Percentiles rank a stretch among this genome's conserved stretches.
Conservation (phyloP, 2,797 vertebrate genomes). For the Natrix natrix region DNA sequence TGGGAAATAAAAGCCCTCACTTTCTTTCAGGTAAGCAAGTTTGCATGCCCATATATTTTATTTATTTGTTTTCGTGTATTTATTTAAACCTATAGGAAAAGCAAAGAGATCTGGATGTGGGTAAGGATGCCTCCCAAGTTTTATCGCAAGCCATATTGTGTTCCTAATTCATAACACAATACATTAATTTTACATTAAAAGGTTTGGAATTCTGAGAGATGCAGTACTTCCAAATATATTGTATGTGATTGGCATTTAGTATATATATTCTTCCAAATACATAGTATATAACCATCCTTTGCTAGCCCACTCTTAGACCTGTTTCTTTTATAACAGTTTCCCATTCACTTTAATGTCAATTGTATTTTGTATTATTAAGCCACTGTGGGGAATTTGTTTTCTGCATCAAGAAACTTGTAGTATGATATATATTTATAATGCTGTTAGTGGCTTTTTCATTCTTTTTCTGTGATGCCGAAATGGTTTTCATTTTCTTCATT, state of each 20-base stretch:
- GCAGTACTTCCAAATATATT: neutral
- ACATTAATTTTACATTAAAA: neutral
- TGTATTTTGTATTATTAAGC: neutral
- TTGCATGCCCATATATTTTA: neutral
- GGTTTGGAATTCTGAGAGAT: neutral
- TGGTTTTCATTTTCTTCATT: slow-evolving; percentile 15
- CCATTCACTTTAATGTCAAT: neutral
- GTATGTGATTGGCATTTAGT: no score
- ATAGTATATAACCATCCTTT: neutral
- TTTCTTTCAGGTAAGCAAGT: neutral
- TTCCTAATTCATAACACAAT: neutral
- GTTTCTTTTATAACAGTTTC: neutral
- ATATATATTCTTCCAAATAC: no score
- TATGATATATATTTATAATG: neutral
- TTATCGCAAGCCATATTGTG: neutral
- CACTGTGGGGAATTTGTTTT: neutral
- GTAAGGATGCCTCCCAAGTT: neutral
- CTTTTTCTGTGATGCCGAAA: neutral
- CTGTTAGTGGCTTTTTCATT: neutral
- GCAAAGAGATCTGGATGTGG: neutral
- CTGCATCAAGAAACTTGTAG: neutral
- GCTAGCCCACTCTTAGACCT: neutral
- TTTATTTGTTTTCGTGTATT: neutral
- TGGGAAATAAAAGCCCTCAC: neutral
- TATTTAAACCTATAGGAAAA: neutral